Base-by-base conservation (phyloP, 2,888 invertebrate genomes). In the Elysia crispata region DNA sequence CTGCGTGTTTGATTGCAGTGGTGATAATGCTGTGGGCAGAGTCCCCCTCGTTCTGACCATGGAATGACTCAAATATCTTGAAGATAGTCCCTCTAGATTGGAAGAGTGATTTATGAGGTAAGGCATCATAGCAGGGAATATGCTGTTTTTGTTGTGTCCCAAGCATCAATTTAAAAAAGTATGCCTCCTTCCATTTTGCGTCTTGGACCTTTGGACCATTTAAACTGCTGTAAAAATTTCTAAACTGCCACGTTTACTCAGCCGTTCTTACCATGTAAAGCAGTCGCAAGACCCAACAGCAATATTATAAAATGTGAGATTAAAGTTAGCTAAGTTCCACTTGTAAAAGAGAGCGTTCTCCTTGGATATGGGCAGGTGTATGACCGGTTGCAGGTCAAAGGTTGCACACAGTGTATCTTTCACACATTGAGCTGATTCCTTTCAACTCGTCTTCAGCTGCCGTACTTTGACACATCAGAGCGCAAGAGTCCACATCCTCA, bases 371-470 rank as follows among this genome's bases (percentile, higher is more conserved):
- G 31, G 67, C 31, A 66, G 67, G 25, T 66, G 8, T 66, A 66
- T 66, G 67, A 66, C 67, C 67, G 6, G 67, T 66, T 66, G 67
- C 20, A 66, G 67, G 67, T 66, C 67, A 66, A 66, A 66, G 18
- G 67, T 66, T 66, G 67, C 67, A 28, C 67, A 66, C 67, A 66
- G 67, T 41, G 25, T 28, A 28, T 66, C 67, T 25, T 66, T n/a
- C 67, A 15, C 67, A 25, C 67, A 5, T 28, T 66, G 25, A 1
- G 31, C 67, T 6, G 25, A n/a, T 66, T 66, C 13, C 25, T 66
- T 66, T 8, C 67, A 66, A 23, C 25, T 66, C 6, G 25, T n/a
- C 31, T 66, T 66, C 18, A 66, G 23, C 30, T 66, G 15, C 25
- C 25, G 31, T 8, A 66, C 67, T 30, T 66, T 66, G 23, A 20